These are phyloP conservation scores for Lasioglossum malachurum DNA, from an alignment of 2,888 invertebrate species.

Conservation along the genomic window DNA sequence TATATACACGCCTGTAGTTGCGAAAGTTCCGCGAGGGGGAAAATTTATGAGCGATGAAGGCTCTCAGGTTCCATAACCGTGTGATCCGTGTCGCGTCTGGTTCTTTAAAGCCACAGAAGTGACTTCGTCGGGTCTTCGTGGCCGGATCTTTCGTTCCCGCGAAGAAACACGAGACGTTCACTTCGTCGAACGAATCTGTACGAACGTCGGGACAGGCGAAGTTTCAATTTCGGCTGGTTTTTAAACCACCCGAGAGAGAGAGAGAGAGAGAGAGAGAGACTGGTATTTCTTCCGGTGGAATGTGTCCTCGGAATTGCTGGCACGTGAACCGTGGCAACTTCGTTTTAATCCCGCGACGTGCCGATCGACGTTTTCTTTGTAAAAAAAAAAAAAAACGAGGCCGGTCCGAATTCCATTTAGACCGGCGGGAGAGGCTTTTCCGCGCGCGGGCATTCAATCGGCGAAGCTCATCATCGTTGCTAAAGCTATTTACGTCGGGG, in stretches of 20 bases:
- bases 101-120: constrained; percentile 10
- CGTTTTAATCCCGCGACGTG: background rate
- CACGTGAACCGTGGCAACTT: background rate
- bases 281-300: background rate
- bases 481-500: constrained; percentile 57
- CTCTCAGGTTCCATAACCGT: background rate
- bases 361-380: background rate
- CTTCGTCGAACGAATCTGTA: background rate
- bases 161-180: background rate
- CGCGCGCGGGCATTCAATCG: constrained; percentile 36
- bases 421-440: constrained; percentile 2
- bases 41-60: constrained; percentile 11
- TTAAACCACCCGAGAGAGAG: background rate
- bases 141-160: background rate
- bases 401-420: constrained; percentile 44
- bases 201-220: background rate
- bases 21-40: constrained; percentile 6
- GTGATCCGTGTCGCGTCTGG: background rate
- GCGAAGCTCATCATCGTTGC: constrained; percentile 50
- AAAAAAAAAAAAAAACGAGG: background rate
- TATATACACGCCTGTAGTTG: background rate
- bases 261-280: background rate
- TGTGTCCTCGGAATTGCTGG: background rate
- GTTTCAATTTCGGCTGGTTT: background rate
- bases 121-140: constrained; percentile 8